phyloP scores from a whole-genome alignment of 1,140 invertebrate species.

The Aleiodes sp. region DNA sequence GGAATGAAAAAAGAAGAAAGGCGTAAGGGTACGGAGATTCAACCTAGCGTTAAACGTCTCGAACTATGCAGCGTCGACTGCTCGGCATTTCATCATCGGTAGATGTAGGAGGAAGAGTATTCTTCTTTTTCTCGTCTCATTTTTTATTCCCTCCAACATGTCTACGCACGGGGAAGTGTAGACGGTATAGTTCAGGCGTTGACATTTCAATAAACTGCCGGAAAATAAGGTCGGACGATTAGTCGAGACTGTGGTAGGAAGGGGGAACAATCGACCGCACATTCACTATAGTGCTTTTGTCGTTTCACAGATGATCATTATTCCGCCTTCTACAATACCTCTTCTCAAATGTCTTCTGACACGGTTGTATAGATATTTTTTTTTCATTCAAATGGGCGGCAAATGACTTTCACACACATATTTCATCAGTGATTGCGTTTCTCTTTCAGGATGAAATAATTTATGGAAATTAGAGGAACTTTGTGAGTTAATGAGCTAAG shows the following conservation, averaged over 20 bases:
- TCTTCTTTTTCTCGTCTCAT: neutral
- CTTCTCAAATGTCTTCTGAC: slow-evolving; percentile 24
- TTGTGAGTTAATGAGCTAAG: neutral
- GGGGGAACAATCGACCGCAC: slow-evolving; percentile 2
- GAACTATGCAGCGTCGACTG: slow-evolving; percentile 14
- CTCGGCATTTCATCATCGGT: slow-evolving; percentile 51
- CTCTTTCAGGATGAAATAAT: too few species aligned
- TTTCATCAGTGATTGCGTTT: too few species aligned
- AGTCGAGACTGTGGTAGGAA: neutral
- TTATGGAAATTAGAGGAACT: neutral
- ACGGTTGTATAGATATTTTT: slow-evolving; percentile 1
- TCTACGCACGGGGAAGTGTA: slow-evolving; percentile 25
- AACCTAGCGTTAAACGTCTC: neutral
- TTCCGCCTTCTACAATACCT: slow-evolving; percentile 14
- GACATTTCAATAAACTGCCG: slow-evolving; percentile 52
- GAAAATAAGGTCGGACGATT: slow-evolving; percentile 36
- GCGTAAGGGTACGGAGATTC: neutral
- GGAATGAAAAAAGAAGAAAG: slow-evolving; percentile 19
- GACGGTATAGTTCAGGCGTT: slow-evolving; percentile 43
- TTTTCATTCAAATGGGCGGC: neutral
- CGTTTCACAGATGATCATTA: slow-evolving; percentile 7
- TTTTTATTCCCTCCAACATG: neutral
- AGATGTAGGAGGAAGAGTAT: slow-evolving; percentile 16
- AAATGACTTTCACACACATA: too few species aligned
- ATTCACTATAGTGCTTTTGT: neutral